Percentiles rank a stretch among this genome's conserved stretches.
Conservation (phyloP, 2,888 invertebrate genomes). For the Leptinotarsa rubiginosa region DNA sequence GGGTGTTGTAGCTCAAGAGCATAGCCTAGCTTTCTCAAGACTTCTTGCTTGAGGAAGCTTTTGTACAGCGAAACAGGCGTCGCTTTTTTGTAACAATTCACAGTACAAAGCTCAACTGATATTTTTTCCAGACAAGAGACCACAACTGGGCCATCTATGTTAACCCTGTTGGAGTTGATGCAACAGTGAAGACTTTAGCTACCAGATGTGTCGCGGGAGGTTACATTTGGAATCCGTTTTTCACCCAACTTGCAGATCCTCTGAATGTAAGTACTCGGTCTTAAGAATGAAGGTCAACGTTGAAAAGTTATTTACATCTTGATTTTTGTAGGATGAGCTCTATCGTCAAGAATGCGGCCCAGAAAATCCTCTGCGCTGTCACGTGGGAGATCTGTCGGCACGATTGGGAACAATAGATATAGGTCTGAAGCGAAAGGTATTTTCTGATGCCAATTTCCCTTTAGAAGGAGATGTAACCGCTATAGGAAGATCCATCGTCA, state of each 20-base stretch:
- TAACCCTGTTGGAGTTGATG: constrained; percentile 92
- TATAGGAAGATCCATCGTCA: constrained; percentile 86
- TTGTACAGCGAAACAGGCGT: background rate
- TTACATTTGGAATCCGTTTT: constrained; percentile 92
- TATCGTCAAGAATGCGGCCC: constrained; percentile 90
- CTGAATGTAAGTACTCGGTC: constrained; percentile 75
- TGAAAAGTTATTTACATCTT: constrained; percentile 2
- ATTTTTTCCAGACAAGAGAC: constrained; percentile 75
- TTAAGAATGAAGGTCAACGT: constrained; percentile 16
- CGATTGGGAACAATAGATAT: constrained; percentile 86
- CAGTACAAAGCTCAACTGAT: background rate
- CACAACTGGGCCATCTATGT: constrained; percentile 94
- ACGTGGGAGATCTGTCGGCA: constrained; percentile 90
- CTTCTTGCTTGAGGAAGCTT: background rate
- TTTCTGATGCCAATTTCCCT: constrained; percentile 89
- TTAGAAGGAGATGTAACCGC: constrained; percentile 82
- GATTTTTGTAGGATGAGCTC: constrained; percentile 76
- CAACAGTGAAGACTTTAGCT: constrained; percentile 80
- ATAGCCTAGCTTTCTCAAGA: background rate
- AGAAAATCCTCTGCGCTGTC: constrained; percentile 89
- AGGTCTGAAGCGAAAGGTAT: constrained; percentile 80
- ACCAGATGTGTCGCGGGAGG: constrained; percentile 92
- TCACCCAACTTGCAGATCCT: constrained; percentile 90
- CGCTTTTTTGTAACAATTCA: background rate
- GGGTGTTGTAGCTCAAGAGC: no score